Percentiles rank a stretch among this genome's conserved stretches.
phyloP scores from a whole-genome alignment of 2,888 invertebrate species.

The Cheilosia pagana region DNA sequence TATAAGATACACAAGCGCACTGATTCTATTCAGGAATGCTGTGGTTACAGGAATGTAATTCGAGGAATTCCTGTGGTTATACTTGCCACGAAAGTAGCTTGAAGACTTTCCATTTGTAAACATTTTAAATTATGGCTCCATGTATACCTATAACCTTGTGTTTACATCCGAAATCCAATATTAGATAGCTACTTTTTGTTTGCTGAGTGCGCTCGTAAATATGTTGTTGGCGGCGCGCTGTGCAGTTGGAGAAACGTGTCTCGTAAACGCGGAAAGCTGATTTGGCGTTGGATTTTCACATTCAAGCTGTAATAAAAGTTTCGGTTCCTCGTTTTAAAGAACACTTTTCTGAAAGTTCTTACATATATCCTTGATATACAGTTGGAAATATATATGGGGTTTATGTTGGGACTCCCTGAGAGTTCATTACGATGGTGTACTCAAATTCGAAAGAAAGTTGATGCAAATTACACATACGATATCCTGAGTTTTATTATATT shows the following conservation, averaged over 20 bases:
- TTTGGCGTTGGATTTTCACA: conserved; percentile 23
- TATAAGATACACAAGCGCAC: conserved; percentile 19
- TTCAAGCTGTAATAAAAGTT: conserved; percentile 32
- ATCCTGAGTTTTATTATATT: too few relatives aligned
- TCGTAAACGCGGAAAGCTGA: conserved; percentile 26
- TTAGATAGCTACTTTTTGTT: conserved; percentile 46
- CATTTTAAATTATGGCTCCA: conserved; percentile 39
- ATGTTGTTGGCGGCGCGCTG: conserved; percentile 15
- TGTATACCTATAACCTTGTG: conserved; percentile 9
- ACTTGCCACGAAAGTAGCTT: background rate
- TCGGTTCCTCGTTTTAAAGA: background rate
- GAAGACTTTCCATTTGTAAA: conserved; percentile 32
- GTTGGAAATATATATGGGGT: conserved; percentile 3
- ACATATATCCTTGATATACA: background rate
- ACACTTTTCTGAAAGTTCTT: conserved; percentile 32
- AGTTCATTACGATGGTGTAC: too few relatives aligned
- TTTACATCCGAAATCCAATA: conserved; percentile 22
- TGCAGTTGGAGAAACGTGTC: conserved; percentile 36
- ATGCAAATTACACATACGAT: too few relatives aligned
- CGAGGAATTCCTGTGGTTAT: conserved; percentile 14
- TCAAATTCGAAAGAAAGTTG: too few relatives aligned
- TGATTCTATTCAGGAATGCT: background rate
- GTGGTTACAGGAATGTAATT: background rate
- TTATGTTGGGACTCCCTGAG: background rate
- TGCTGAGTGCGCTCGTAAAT: conserved; percentile 32